phyloP scores from a whole-genome alignment of 2,797 vertebrate genomes.

The Lates japonicus region DNA sequence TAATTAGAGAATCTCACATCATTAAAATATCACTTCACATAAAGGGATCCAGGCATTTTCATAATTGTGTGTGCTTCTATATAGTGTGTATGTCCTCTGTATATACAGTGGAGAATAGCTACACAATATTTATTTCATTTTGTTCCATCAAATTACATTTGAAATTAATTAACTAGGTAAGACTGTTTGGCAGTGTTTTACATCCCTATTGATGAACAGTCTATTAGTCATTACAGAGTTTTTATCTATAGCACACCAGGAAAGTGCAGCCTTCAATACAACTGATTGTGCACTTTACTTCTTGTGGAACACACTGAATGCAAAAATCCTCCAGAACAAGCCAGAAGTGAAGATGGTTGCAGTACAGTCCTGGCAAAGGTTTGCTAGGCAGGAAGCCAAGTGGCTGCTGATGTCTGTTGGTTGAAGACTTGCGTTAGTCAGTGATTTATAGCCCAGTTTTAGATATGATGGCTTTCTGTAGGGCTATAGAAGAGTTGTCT shows the following conservation, averaged over 20 bases:
- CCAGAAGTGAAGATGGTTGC: slow-evolving; percentile 4
- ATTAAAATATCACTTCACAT: background rate
- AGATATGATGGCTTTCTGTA: background rate
- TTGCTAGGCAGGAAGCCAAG: background rate
- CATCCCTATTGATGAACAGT: background rate
- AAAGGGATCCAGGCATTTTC: slow-evolving; percentile 3
- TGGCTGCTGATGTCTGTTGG: background rate
- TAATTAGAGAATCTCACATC: background rate
- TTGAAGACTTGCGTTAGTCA: background rate
- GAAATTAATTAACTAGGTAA: background rate
- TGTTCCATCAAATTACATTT: background rate
- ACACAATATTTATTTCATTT: background rate
- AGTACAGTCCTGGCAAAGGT: background rate
- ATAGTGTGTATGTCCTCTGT: background rate
- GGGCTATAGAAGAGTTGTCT: background rate
- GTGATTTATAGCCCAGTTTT: slow-evolving; percentile 3
- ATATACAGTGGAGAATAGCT: background rate
- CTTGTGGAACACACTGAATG: background rate
- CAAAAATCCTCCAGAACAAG: background rate
- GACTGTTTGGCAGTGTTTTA: background rate
- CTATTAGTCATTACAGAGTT: background rate
- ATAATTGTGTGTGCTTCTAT: background rate
- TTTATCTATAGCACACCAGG: background rate
- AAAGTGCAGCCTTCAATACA: background rate
- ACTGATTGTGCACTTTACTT: background rate